Evolutionary conservation across 2,113 vertebrate species (phyloP), one percentile per base, ranked within the genome.

Genomic region (Dascyllus trimaculatus): DNA sequence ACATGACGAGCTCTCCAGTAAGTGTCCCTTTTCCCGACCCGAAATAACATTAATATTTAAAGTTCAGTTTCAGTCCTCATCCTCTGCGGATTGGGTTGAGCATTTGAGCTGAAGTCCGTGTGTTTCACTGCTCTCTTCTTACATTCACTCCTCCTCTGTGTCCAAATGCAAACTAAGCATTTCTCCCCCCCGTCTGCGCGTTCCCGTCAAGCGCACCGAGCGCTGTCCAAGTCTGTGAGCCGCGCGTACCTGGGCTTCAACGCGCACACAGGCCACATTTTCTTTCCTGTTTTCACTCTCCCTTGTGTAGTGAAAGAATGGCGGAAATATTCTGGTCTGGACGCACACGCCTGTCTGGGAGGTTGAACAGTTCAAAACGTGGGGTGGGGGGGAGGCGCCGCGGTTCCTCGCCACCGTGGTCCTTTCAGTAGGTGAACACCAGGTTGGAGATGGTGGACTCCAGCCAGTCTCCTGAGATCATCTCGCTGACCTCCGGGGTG

Each of bases 381-480:
- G 62, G 64, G 75, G 60, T 75, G 75, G 75, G 48, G 1, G 46
- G 49, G 67, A 74, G 51, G 43, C 74, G 60, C 76, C 51, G 35
- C 32, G 63, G 49, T 70, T 78, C 22, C 63, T 62, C 71, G 74
- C 77, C 78, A 53, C 45, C 65, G 64, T 25, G 71, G 15, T 38
- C 49, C 45, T 46, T 64, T 98, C 96, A 99, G 93, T 98, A 98
- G 69, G 98, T 99, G 95, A 99, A 99, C 85, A 99, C 98, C 91
- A 99, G 94, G 95, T 99, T 98, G 90, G 98, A 99, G 91, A 99
- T 98, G 92, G 96, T 99, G 93, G 98, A 98, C 94, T 98, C 98
- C 85, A 99, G 96, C 97, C 97, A 99, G 95, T 99, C 98, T 86
- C 98, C 98, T 71, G 97, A 98, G 93, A 99, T 99, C 97, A 99